Conservation (phyloP, 2,113 vertebrate genomes). For the Columba livia region DNA sequence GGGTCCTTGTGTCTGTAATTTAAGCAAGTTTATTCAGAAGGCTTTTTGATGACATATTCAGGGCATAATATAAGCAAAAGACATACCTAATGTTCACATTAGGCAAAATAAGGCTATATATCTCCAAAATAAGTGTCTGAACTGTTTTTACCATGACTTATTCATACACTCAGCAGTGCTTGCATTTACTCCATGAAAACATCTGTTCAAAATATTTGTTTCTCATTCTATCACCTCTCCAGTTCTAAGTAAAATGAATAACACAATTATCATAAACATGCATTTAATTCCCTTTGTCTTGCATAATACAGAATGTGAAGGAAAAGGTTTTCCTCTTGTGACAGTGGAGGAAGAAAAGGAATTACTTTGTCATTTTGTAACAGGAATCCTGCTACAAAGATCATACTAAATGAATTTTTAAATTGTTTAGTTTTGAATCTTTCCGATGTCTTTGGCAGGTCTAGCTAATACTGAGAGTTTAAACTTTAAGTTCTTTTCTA, state of each 20-base stretch:
- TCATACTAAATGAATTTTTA: neutral
- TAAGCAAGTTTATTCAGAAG: constrained; percentile 3
- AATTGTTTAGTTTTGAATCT: neutral
- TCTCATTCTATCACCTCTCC: constrained; percentile 30
- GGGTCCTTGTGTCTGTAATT: neutral
- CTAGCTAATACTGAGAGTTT: neutral
- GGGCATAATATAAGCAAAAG: neutral
- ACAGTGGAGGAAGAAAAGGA: neutral
- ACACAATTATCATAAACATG: constrained; percentile 25
- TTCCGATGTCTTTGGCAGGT: neutral
- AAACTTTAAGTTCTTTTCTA: neutral
- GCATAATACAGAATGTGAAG: neutral
- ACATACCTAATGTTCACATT: neutral
- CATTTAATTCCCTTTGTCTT: constrained; percentile 28
- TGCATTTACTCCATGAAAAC: neutral
- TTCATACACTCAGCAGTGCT: neutral
- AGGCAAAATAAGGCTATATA: neutral
- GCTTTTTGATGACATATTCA: neutral
- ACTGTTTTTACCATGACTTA: constrained; percentile 2
- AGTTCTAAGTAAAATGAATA: constrained; percentile 28
- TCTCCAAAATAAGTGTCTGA: neutral
- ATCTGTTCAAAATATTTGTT: constrained; percentile 54
- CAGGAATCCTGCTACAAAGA: neutral
- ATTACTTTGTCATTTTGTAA: neutral
- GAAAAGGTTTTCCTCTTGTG: neutral